Percentiles rank a stretch among this genome's conserved stretches.
These are phyloP conservation scores for Anthrax anthrax DNA, from an alignment of 2,888 invertebrate species.

Conservation along the genomic window DNA sequence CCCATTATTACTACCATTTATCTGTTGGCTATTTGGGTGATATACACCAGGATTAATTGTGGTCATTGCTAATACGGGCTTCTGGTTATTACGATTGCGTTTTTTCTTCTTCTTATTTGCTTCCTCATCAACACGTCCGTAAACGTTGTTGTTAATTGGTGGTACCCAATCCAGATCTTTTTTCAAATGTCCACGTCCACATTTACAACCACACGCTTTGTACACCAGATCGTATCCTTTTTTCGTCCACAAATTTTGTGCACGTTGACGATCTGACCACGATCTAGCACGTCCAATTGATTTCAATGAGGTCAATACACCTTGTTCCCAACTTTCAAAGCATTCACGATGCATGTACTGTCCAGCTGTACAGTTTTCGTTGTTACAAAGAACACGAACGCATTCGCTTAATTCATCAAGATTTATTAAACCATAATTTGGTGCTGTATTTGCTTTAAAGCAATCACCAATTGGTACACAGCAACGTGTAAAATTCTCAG, in stretches of 20 bases:
- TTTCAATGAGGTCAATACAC: conserved; percentile 75
- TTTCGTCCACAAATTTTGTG: conserved; percentile 94
- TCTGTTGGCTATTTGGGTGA: conserved; percentile 25
- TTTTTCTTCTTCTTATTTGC: conserved; percentile 51
- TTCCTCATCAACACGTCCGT: conserved; percentile 36
- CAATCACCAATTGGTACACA: conserved; percentile 74
- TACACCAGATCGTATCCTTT: conserved; percentile 93
- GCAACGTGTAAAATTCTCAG: conserved; percentile 49
- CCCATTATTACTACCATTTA: conserved; percentile 8
- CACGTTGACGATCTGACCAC: conserved; percentile 89
- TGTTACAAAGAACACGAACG: conserved; percentile 85
- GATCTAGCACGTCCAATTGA: conserved; percentile 82
- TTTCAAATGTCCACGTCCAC: conserved; percentile 81
- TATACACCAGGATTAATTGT: conserved; percentile 31
- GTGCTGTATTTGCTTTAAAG: conserved; percentile 42
- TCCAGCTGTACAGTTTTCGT: conserved; percentile 76
- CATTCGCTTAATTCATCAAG: conserved; percentile 62
- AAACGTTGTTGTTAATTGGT: conserved; percentile 34
- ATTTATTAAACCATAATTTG: conserved; percentile 40
- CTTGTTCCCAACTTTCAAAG: conserved; percentile 87
- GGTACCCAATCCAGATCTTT: conserved; percentile 90
- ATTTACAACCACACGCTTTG: conserved; percentile 88
- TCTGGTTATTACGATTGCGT: conserved; percentile 49
- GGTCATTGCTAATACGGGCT: conserved; percentile 45
- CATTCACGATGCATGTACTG: conserved; percentile 93